Evolutionary conservation across 2,888 invertebrate genomes (phyloP), one percentile per base, ranked within the genome.

Genomic region (Hyles lineata): DNA sequence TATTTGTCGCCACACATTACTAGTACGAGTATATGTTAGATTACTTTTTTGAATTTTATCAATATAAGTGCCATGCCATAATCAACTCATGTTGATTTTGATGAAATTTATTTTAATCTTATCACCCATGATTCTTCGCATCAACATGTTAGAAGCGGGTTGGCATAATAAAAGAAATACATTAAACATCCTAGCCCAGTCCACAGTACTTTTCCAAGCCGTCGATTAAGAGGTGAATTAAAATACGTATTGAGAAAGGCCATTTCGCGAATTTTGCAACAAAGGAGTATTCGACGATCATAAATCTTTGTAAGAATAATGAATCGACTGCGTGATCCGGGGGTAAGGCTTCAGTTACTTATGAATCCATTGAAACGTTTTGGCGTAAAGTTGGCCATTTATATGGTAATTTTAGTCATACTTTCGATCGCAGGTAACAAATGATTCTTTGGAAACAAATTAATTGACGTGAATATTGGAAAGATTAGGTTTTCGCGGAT

Each of bases 271-370:
- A 71, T 67, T 60, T 71, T 69, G 67, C 76, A 80, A 79, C 80
- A 82, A 82, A 78, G 75, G 78, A 80, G 79, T 82, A 79, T 79
- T 75, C 78, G 77, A 79, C 79, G 79, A 77, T 80, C 82, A 85
- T 86, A 86, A 83, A 80, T 86, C 83, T 85, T 75, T 75, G 72
- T 76, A 79, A 80, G 82, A 83, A 85, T 85, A 86, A 86, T 84
- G 83, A 85, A 85, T 85, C 83, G 84, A 78, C 79, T 82, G 79
- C 76, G 76, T 79, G 81, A 83, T 83, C 81, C 80, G 78, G 75
- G 76, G 78, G 77, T 79, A 75, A 75, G 80, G 80, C 79, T 79
- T 79, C 76, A 74, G 80, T 77, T 80, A 82, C 83, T 83, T 85
- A 83, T 76, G 81, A 79, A 81, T 76, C 80, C 80, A 81, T 84